Percentiles rank a stretch among this genome's conserved stretches.
Conservation (phyloP, 2,888 invertebrate species). For the Tinea pellionella region DNA sequence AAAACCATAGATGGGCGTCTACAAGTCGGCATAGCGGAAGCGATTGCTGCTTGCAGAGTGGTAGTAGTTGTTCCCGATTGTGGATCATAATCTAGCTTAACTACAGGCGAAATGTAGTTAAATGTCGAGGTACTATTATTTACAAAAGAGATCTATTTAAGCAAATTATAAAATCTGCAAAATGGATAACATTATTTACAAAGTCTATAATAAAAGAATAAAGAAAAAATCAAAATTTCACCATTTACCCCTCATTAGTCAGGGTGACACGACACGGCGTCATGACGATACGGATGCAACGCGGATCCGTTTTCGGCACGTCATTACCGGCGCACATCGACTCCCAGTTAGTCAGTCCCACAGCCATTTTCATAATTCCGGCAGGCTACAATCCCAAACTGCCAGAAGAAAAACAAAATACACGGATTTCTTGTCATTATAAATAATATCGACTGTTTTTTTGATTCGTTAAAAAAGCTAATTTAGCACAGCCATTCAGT, state of each 20-base stretch:
- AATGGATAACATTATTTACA: background rate
- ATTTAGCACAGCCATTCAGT: background rate
- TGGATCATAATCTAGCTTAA: too few species aligned
- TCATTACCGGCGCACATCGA: constrained; percentile 19
- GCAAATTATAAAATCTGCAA: too few species aligned
- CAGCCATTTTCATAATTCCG: constrained; percentile 31
- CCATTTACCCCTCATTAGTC: constrained; percentile 8
- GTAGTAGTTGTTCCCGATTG: too few species aligned
- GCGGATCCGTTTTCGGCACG: constrained; percentile 16
- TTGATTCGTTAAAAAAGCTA: too few species aligned
- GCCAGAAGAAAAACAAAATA: background rate
- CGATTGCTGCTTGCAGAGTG: too few species aligned
- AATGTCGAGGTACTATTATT: too few species aligned
- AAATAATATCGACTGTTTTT: too few species aligned
- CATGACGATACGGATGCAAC: background rate
- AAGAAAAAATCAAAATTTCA: constrained; percentile 6
- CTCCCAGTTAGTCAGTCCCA: constrained; percentile 21
- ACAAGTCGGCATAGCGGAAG: too few species aligned
- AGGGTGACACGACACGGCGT: background rate
- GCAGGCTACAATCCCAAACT: constrained; percentile 29
- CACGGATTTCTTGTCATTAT: background rate
- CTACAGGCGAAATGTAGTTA: too few species aligned
- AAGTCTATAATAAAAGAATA: background rate
- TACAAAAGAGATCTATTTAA: too few species aligned
- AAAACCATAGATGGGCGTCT: too few species aligned